These are phyloP conservation scores for Microcebus griseorufus DNA, from an alignment of 2,113 vertebrate genomes.

Conservation along the genomic window DNA sequence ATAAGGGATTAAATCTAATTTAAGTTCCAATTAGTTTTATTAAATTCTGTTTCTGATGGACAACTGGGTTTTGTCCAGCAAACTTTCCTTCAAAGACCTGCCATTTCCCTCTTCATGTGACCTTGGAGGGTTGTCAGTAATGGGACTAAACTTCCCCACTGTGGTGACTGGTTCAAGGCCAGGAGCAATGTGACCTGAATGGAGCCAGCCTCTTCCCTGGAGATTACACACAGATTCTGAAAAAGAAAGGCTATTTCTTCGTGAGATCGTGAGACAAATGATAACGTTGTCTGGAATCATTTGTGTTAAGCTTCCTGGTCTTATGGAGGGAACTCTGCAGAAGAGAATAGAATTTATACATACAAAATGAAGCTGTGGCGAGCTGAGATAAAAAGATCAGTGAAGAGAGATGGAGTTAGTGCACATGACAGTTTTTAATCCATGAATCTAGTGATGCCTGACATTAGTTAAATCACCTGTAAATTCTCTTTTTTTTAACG, in stretches of 20 bases:
- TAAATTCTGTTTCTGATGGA: neutral
- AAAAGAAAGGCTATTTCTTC: neutral
- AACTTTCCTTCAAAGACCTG: neutral
- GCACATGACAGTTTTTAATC: neutral
- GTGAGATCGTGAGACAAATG: neutral
- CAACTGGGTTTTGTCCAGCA: neutral
- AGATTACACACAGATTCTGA: neutral
- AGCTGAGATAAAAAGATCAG: neutral
- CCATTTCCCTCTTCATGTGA: neutral
- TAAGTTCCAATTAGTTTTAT: neutral
- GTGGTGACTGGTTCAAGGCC: neutral
- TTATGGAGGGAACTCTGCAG: neutral
- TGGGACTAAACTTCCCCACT: neutral
- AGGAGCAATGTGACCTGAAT: neutral
- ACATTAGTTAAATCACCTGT: neutral
- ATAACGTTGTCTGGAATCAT: neutral
- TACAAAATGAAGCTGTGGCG: neutral
- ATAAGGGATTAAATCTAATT: neutral
- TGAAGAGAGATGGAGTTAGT: neutral
- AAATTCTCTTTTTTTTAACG: neutral
- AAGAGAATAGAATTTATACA: neutral
- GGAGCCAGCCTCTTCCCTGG: neutral
- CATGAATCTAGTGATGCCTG: neutral
- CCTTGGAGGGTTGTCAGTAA: neutral
- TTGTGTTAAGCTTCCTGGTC: neutral